Evolutionary conservation across 2,113 vertebrate species (phyloP), one percentile per base, ranked within the genome.

Genomic region (Scolopax mira): DNA sequence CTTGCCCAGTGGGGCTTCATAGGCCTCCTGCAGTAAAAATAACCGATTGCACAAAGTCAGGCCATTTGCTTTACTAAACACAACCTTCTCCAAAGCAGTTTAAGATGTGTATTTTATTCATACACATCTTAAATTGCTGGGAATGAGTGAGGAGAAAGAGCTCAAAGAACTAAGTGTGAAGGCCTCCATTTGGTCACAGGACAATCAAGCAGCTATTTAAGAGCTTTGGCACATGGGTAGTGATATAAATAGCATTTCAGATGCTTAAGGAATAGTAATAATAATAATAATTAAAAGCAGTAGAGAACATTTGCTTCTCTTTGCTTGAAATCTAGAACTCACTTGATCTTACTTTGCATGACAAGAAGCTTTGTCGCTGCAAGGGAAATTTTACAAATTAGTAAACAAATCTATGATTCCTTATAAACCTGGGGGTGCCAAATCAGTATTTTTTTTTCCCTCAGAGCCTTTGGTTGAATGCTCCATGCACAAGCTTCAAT

Each of bases 21-120:
- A 81, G 57, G 41, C 58, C 71, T 88, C 82, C 74, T 65, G 84
- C 62, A 74, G 25, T 18, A 79, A 79, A 89, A 85, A 75, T 44
- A 84, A 67, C 35, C 3, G 1, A 44, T 61, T 64, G 49, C 30
- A 42, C 42, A 46, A 64, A 90, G 89, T n/a, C 52, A 79, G 41
- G 62, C 89, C 89, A 79, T 77, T 90, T 90, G 79, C 72, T 93
- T 79, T 88, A 49, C 88, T 83, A 78, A 91, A 85, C 39, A 62
- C 58, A 73, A 25, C 71, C 64, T 85, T 83, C 58, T 88, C 82
- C 80, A 78, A 80, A 85, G 35, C 77, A 64, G 71, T 89, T 91
- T 79, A 69, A 22, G 79, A 58, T 71, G 79, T 54, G 48, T 67
- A 49, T 82, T 91, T 88, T 79, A 79, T 88, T 96, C 79, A 88